phyloP scores from a whole-genome alignment of 2,797 vertebrate genomes.

The Rhynchonycteris naso region DNA sequence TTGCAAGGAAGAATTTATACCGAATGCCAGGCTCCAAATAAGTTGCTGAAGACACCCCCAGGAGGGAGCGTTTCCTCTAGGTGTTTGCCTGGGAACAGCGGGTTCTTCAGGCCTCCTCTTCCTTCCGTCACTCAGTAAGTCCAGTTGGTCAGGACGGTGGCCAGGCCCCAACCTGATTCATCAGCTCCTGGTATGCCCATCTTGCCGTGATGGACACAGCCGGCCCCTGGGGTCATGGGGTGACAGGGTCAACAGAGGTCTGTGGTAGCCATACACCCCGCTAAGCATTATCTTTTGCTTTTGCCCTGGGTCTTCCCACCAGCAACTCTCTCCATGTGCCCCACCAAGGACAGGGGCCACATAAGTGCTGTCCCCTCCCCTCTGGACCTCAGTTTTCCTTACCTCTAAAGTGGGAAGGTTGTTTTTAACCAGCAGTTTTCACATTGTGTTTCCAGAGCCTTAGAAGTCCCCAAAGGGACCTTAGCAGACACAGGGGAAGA shows the following conservation, averaged over 20 bases:
- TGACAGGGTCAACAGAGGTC: neutral
- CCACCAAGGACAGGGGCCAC: neutral
- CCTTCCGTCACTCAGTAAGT: neutral
- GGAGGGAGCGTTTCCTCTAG: neutral
- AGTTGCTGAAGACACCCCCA: neutral
- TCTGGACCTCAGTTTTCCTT: neutral
- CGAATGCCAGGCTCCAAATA: neutral
- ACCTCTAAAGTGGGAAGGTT: neutral
- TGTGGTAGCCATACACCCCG: accelerated
- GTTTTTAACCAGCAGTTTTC: neutral
- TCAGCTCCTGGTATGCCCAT: neutral
- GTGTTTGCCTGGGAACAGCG: neutral
- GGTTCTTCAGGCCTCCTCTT: neutral
- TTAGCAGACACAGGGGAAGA: neutral
- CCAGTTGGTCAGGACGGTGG: neutral
- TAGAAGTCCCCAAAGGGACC: neutral
- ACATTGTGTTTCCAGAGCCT: neutral
- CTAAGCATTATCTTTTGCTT: neutral
- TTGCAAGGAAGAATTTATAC: neutral
- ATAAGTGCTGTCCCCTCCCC: neutral
- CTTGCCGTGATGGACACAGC: neutral
- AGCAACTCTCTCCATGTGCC: accelerated
- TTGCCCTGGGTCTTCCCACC: neutral
- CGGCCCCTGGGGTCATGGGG: accelerated
- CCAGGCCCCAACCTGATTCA: accelerated